A percentile compares a stretch with the other conserved stretches of the same genome.
These are phyloP conservation scores for Sinelater perroti DNA, from an alignment of 2,888 invertebrate genomes.

Conservation along the genomic window DNA sequence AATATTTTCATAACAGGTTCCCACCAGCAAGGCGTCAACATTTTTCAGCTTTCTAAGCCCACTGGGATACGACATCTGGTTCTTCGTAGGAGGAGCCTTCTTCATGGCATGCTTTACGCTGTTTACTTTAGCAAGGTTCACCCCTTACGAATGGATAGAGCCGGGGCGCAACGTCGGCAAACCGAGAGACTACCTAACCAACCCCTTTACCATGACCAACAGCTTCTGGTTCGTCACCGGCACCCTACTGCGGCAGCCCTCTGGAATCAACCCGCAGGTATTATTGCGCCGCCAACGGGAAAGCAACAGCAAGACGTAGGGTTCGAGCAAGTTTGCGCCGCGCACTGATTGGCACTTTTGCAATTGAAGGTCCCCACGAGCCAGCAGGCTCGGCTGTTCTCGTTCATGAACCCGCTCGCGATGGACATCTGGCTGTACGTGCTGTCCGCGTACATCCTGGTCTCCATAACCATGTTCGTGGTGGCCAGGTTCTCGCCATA, in stretches of 20 bases:
- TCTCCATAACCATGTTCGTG: slow-evolving; percentile 80
- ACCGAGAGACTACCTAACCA: slow-evolving; percentile 54
- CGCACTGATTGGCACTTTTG: slow-evolving; percentile 4
- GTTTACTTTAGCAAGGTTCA: slow-evolving; percentile 69
- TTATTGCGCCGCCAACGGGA: not conserved
- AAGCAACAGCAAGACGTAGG: too few species aligned
- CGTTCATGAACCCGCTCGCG: slow-evolving; percentile 88
- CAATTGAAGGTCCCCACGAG: slow-evolving; percentile 71
- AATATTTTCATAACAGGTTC: slow-evolving; percentile 60
- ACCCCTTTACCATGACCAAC: slow-evolving; percentile 72
- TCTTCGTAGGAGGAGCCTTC: slow-evolving; percentile 69
- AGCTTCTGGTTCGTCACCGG: slow-evolving; percentile 75
- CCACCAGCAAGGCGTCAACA: slow-evolving; percentile 67
- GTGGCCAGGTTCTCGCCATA: slow-evolving; percentile 83
- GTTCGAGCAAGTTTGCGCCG: not conserved
- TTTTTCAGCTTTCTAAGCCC: slow-evolving; percentile 74
- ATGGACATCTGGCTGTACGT: slow-evolving; percentile 89
- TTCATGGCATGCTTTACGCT: slow-evolving; percentile 67
- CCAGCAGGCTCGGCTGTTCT: slow-evolving; percentile 77
- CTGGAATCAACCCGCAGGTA: slow-evolving; percentile 69
- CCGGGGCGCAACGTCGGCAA: slow-evolving; percentile 56
- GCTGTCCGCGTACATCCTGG: slow-evolving; percentile 80
- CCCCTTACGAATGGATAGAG: slow-evolving; percentile 71
- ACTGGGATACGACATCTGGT: slow-evolving; percentile 72
- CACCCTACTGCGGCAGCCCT: slow-evolving; percentile 71